Conservation (phyloP, 2,888 invertebrate genomes). For the Andrena dorsata region DNA sequence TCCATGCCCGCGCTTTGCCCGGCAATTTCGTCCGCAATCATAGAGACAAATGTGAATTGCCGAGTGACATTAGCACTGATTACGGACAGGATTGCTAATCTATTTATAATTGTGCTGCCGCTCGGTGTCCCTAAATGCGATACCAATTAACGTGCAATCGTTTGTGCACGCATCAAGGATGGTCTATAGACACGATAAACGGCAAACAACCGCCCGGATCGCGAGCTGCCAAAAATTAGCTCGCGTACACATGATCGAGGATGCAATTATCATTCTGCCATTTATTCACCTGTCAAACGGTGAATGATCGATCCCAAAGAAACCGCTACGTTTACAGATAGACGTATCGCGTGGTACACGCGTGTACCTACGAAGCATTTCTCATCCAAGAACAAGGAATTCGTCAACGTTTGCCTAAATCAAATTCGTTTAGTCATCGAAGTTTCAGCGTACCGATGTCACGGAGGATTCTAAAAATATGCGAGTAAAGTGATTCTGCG, state of each 20-base stretch:
- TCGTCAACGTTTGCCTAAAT: no score
- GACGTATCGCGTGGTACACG: neutral
- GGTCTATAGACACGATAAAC: constrained; percentile 18
- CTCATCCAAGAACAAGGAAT: neutral
- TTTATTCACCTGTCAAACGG: constrained; percentile 60
- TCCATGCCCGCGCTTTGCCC: constrained; percentile 13
- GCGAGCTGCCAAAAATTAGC: constrained; percentile 30
- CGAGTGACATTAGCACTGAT: constrained; percentile 71
- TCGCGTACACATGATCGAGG: constrained; percentile 19
- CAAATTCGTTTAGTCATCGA: no score
- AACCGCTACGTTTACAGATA: neutral
- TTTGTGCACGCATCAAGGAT: constrained; percentile 44
- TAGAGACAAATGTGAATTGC: constrained; percentile 58
- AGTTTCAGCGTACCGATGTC: neutral
- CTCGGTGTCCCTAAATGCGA: constrained; percentile 71
- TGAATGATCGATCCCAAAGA: neutral
- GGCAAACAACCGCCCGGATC: constrained; percentile 6
- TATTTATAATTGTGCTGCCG: constrained; percentile 80
- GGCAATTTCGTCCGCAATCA: constrained; percentile 48
- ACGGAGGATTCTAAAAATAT: neutral
- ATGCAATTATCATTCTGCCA: constrained; percentile 62
- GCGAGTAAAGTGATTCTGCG: neutral
- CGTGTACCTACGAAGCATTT: constrained; percentile 5
- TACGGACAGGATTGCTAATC: constrained; percentile 77
- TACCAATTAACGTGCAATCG: constrained; percentile 76